Percentiles rank a stretch among this genome's conserved stretches.
Conservation (phyloP, 2,113 vertebrate genomes). For the Alligator sinensis region DNA sequence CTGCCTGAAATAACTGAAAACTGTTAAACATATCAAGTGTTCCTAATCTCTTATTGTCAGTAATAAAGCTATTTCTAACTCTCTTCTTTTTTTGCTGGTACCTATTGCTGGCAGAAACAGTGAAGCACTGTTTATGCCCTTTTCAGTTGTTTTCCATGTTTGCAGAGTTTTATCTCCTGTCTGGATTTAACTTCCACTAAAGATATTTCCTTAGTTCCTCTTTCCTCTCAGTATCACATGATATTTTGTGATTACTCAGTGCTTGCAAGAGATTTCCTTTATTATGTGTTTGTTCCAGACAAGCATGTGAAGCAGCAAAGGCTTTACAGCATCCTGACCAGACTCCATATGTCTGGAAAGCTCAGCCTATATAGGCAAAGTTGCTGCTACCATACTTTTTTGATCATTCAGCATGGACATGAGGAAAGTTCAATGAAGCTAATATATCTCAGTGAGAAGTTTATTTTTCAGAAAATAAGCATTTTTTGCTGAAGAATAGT, state of each 20-base stretch:
- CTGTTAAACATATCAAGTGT: neutral
- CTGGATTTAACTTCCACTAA: neutral
- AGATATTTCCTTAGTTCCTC: neutral
- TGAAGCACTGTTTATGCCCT: neutral
- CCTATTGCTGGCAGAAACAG: neutral
- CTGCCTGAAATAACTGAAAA: constrained; percentile 14
- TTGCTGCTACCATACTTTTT: neutral
- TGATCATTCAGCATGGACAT: neutral
- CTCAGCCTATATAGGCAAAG: neutral
- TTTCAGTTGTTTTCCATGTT: neutral
- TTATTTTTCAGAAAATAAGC: neutral
- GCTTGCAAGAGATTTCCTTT: neutral
- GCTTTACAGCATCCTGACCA: neutral
- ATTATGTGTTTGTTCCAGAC: neutral
- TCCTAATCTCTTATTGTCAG: neutral
- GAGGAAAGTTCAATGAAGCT: neutral
- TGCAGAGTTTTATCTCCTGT: neutral
- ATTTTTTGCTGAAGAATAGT: neutral
- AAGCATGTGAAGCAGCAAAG: neutral
- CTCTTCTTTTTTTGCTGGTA: neutral
- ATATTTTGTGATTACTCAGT: neutral
- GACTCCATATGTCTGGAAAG: neutral
- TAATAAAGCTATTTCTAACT: neutral
- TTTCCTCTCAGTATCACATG: neutral
- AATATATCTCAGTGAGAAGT: neutral